These are phyloP conservation scores for Urosaurus nigricauda DNA, from an alignment of 2,797 vertebrate species.

Conservation along the genomic window DNA sequence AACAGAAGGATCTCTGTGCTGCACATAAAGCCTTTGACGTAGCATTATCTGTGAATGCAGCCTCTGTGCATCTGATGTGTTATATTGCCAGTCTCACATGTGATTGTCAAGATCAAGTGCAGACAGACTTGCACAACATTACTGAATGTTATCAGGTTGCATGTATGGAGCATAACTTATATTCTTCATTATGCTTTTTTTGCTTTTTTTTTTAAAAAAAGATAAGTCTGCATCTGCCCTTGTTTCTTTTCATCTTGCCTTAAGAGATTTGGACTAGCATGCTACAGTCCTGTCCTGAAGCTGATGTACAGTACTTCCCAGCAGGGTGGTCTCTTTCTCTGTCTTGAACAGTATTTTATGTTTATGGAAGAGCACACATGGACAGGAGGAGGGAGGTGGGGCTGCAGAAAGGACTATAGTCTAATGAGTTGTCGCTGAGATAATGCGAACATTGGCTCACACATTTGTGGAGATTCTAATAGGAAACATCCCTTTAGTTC, in stretches of 20 bases:
- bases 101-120: background rate
- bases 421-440: conserved; percentile 67
- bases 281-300: rapidly evolving
- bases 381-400: conserved; percentile 48
- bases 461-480: conserved; percentile 38
- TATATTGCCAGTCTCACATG: background rate
- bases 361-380: conserved; percentile 48
- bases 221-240: background rate
- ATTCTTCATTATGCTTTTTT: background rate
- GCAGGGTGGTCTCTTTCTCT: conserved; percentile 59
- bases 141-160: background rate
- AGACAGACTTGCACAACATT: rapidly evolving
- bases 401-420: conserved; percentile 56
- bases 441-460: conserved; percentile 59
- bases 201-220: no score
- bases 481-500: conserved; percentile 64
- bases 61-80: background rate
- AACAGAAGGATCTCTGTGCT: no score
- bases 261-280: background rate
- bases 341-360: background rate
- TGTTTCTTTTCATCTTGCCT: background rate
- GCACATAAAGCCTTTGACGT: no score
- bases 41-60: no score
- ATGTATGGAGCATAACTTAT: rapidly evolving
- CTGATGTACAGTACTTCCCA: background rate